phyloP scores from a whole-genome alignment of 53 echinoderm and acorn worm genomes.

The Antedon mediterranea region DNA sequence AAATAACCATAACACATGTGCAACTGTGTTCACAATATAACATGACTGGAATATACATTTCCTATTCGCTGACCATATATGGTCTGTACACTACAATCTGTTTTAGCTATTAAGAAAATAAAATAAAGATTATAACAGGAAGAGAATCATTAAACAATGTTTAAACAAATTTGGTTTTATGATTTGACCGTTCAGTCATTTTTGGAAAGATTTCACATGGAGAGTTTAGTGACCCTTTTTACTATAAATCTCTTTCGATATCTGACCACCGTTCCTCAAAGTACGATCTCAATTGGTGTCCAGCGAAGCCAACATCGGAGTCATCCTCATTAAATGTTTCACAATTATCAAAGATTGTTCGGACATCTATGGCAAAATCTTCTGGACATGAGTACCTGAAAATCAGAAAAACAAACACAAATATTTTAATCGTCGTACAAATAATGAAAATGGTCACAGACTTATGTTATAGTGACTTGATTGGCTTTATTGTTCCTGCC shows the following conservation, averaged over 20 bases:
- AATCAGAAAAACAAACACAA: slow-evolving; percentile 6
- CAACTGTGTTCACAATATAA: no score
- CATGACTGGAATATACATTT: no score
- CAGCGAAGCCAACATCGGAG: slow-evolving; percentile 86
- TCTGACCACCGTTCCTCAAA: slow-evolving; percentile 94
- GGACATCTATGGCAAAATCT: slow-evolving; percentile 81
- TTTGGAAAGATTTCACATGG: not conserved
- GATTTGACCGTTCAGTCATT: no score
- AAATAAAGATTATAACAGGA: no score
- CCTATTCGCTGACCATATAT: no score
- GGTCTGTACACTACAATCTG: no score
- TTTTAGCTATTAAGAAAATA: no score
- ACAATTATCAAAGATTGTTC: slow-evolving; percentile 90
- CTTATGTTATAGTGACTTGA: no score
- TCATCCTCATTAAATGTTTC: slow-evolving; percentile 98
- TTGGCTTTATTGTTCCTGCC: no score
- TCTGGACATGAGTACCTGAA: slow-evolving; percentile 59
- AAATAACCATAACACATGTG: no score
- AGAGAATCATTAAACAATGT: no score
- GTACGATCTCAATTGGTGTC: slow-evolving; percentile 80
- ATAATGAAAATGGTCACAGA: not conserved
- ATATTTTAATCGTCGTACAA: not conserved
- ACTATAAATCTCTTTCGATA: slow-evolving; percentile 5
- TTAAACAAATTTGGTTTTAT: no score
- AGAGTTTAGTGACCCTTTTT: not conserved